phyloP scores from a whole-genome alignment of 1,140 invertebrate genomes.

The Tenebrio molitor region DNA sequence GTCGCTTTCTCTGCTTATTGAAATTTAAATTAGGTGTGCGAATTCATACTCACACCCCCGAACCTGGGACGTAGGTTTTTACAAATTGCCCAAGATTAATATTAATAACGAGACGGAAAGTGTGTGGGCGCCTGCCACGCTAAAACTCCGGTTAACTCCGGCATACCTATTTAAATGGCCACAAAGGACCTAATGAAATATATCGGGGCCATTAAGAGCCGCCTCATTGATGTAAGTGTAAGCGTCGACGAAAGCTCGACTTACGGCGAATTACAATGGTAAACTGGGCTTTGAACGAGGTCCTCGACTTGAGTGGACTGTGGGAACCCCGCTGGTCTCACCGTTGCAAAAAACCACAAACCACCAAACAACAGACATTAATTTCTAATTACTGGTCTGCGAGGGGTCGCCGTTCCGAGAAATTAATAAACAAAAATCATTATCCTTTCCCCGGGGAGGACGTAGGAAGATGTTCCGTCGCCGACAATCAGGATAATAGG shows the following conservation, averaged over 20 bases:
- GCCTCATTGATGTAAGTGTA: constrained; percentile 42
- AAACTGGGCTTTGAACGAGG: constrained; percentile 44
- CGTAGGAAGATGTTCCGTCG: constrained; percentile 2
- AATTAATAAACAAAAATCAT: constrained; percentile 30
- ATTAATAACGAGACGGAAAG: constrained; percentile 37
- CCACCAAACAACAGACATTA: constrained; percentile 19
- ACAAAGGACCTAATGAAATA: constrained; percentile 42
- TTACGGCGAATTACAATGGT: constrained; percentile 43
- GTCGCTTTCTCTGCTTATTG: constrained; percentile 48
- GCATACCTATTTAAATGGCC: not conserved
- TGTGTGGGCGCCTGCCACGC: not conserved
- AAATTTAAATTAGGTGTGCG: constrained; percentile 52
- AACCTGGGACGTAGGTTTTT: constrained; percentile 25
- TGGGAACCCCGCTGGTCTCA: constrained; percentile 46
- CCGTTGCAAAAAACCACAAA: constrained; percentile 20
- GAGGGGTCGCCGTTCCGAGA: not conserved
- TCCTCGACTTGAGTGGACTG: constrained; percentile 44
- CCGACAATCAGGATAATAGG: constrained; percentile 7
- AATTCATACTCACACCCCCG: constrained; percentile 39
- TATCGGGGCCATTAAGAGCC: constrained; percentile 36
- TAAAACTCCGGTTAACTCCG: too few relatives aligned
- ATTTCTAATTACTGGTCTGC: constrained; percentile 10
- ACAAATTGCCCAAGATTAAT: constrained; percentile 37
- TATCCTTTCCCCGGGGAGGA: not conserved
- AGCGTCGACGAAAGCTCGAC: constrained; percentile 43